Percentiles rank a stretch among this genome's conserved stretches.
These are phyloP conservation scores for Oscheius myriophilus DNA, from an alignment of 2,888 invertebrate species.

Conservation along the genomic window DNA sequence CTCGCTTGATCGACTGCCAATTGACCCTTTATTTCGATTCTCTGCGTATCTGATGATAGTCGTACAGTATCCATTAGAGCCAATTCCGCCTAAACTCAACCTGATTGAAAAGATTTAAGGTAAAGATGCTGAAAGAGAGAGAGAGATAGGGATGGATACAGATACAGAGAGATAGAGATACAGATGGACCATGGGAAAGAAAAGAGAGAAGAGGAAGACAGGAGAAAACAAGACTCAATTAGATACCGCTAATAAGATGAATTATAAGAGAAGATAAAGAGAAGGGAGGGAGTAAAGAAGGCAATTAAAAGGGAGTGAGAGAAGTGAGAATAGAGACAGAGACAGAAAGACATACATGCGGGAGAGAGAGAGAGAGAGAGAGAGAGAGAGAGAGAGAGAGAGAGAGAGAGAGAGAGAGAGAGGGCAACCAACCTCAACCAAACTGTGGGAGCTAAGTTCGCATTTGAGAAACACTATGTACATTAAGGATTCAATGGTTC, in stretches of 20 bases:
- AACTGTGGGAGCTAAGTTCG: slow-evolving; percentile 9
- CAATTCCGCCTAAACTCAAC: slow-evolving; percentile 21
- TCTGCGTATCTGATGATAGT: not conserved
- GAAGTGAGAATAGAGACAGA: too few species aligned
- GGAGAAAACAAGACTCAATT: too few species aligned
- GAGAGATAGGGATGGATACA: too few species aligned
- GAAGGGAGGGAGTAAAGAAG: too few species aligned
- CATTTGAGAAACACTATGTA: slow-evolving; percentile 20
- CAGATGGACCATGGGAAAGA: not conserved
- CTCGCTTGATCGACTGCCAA: slow-evolving; percentile 14
- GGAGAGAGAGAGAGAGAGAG: too few species aligned
- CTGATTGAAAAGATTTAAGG: too few species aligned
- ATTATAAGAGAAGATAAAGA: too few species aligned
- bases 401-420: not conserved
- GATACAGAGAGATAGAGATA: too few species aligned
- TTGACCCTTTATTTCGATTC: not conserved
- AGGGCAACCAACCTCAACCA: slow-evolving; percentile 4
- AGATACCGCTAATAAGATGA: too few species aligned
- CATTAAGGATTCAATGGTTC: not conserved
- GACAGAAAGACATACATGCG: not conserved
- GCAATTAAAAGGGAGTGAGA: too few species aligned
- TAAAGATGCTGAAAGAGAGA: too few species aligned
- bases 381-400: not conserved
- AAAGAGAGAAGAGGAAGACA: too few species aligned
- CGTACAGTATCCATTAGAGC: slow-evolving; percentile 19